phyloP scores from a whole-genome alignment of 2,888 invertebrate species.

The Volucella inanis region DNA sequence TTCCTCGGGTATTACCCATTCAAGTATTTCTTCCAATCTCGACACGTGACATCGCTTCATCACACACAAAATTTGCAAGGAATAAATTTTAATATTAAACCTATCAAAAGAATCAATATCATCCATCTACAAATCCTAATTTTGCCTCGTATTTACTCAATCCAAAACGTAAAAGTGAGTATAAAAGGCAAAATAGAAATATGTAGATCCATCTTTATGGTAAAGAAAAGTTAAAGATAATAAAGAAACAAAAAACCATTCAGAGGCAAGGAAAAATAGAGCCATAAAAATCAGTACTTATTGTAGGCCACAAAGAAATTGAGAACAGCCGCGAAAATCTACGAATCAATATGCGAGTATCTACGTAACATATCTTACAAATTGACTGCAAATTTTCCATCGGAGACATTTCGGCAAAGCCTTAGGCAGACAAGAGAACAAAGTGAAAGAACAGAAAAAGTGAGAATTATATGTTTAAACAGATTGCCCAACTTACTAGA shows the following conservation, averaged over 20 bases:
- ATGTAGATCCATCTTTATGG: neutral
- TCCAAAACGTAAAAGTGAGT: no score
- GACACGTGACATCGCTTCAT: no score
- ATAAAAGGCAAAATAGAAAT: no score
- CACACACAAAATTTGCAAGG: no score
- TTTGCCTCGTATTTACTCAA: no score
- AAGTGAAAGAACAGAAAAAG: neutral
- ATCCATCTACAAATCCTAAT: no score
- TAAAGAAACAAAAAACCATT: constrained; percentile 7
- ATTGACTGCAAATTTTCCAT: constrained; percentile 8
- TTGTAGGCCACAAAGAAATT: neutral
- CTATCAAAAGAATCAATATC: no score
- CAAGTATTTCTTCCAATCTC: no score
- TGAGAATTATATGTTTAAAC: neutral
- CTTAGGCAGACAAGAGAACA: neutral
- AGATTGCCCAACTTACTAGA: constrained; percentile 19
- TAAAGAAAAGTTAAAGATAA: neutral
- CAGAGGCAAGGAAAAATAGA: constrained; percentile 3
- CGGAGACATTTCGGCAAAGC: constrained; percentile 41
- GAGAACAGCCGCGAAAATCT: neutral
- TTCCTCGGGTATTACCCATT: no score
- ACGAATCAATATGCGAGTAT: no score
- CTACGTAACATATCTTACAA: neutral
- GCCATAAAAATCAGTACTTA: constrained; percentile 12
- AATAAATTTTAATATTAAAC: no score